Conservation (phyloP, 2,797 vertebrate species). For the Phrynocephalus forsythii region DNA sequence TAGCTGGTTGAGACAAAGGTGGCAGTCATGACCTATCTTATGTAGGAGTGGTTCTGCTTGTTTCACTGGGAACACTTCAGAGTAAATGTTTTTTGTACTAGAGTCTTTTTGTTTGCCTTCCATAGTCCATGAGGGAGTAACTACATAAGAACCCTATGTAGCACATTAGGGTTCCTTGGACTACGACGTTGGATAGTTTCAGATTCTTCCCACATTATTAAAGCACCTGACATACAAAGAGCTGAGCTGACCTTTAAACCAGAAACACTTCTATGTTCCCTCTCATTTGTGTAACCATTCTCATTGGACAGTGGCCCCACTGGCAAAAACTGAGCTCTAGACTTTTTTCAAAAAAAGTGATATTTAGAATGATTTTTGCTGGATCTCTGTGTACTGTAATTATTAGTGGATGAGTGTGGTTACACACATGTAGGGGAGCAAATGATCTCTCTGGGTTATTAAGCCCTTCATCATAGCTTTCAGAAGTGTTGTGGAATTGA, state of each 20-base stretch:
- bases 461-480: no score
- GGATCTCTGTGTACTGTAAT: no score
- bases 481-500: no score
- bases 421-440: no score
- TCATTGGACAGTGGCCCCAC: conserved; percentile 11
- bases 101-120: neutral
- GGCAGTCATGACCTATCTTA: neutral
- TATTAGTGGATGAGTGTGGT: no score
- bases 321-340: neutral
- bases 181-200: neutral
- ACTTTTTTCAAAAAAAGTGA: neutral
- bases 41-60: neutral
- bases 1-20: neutral
- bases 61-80: neutral
- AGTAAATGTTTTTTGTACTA: neutral
- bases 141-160: neutral
- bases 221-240: neutral
- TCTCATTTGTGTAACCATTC: neutral
- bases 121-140: neutral
- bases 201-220: neutral
- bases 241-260: neutral
- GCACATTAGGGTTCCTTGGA: neutral
- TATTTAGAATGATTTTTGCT: no score
- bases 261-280: neutral
- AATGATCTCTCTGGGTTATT: no score